Evolutionary conservation across 2,797 vertebrate species (phyloP).

Genomic region (Ptychadena robeensis): DNA sequence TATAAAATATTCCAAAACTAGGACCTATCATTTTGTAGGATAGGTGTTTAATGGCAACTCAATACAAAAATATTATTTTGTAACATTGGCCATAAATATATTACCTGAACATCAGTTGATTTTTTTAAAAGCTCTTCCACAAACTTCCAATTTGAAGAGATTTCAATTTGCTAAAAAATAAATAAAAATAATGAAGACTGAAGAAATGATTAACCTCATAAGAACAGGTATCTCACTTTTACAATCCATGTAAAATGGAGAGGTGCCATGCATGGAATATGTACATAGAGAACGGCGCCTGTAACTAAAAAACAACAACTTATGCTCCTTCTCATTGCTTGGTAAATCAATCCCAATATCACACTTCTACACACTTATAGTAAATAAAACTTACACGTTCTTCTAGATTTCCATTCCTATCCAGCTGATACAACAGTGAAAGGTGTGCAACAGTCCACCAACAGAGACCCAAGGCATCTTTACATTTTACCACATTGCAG

Average conservation of each 20-base stretch:
- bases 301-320: not conserved
- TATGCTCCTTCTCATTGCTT: no score
- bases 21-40: no score
- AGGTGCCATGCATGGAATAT: not conserved
- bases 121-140: constrained; percentile 86
- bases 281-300: not conserved
- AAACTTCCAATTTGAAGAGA: constrained; percentile 89
- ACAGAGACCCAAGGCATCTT: constrained; percentile 88
- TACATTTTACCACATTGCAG: constrained; percentile 74
- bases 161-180: constrained; percentile 76
- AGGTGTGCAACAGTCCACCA: constrained; percentile 93
- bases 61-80: not conserved
- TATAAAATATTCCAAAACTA: no score
- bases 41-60: no score
- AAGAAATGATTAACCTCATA: no score
- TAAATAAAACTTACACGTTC: constrained; percentile 76
- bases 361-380: not conserved
- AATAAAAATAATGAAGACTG: not conserved
- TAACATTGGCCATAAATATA: no score
- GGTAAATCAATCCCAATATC: not conserved
- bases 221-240: not conserved
- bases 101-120: constrained; percentile 84
- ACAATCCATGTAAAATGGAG: no score
- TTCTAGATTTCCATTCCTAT: constrained; percentile 80
- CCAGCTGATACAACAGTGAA: constrained; percentile 83